phyloP scores from a whole-genome alignment of 2,113 vertebrate species.

The Bettongia penicillata region DNA sequence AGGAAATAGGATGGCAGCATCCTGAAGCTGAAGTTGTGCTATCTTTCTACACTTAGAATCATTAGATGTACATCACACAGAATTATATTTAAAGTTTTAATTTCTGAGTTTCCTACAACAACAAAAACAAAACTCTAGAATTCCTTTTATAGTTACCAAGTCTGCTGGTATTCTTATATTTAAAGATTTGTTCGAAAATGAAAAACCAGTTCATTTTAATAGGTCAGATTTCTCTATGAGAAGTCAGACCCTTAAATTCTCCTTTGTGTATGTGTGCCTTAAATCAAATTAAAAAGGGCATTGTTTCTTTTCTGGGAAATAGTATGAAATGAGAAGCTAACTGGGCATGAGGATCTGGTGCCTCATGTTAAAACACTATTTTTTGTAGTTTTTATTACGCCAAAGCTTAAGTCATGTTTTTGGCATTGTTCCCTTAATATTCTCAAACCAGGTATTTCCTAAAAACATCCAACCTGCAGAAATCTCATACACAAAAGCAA shows the following conservation, averaged over 20 bases:
- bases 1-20: neutral
- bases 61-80: neutral
- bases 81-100: neutral
- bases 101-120: neutral
- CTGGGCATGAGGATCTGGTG: neutral
- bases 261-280: neutral
- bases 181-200: neutral
- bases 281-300: neutral
- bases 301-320: neutral
- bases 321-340: neutral
- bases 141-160: constrained; percentile 4
- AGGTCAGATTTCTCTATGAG: neutral
- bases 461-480: neutral
- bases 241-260: neutral
- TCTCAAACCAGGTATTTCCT: neutral
- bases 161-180: neutral
- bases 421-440: neutral
- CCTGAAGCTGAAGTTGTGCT: neutral
- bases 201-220: neutral
- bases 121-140: neutral
- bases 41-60: neutral
- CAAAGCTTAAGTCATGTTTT: neutral
- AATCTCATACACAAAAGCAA: neutral
- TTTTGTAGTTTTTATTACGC: neutral
- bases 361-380: neutral